Evolutionary conservation across 2,797 vertebrate species (phyloP), one percentile per base, ranked within the genome.

Genomic region (Spinus pinus): DNA sequence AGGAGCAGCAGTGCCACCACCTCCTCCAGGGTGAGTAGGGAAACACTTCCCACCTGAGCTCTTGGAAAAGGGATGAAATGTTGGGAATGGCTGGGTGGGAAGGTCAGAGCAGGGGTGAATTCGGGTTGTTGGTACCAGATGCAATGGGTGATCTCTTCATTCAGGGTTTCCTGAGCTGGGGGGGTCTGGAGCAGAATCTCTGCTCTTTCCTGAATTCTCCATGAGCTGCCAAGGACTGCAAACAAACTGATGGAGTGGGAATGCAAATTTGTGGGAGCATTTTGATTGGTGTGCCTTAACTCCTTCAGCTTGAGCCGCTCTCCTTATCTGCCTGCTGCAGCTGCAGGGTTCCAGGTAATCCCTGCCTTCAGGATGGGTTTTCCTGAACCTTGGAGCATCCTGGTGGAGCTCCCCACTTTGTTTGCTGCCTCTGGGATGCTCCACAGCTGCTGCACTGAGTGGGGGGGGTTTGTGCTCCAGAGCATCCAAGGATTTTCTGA

Each of bases 21-120:
- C 88, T 92, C 95, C 88, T 88, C 24, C 92, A 46, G 90, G 98
- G 98, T 98, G 95, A 98, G 98, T 96, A 69, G 27, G n/a, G 77
- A 10, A 81, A 66, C 81, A 69, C 50, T 58, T 37, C 71, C 86
- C 41, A 14, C 31, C 41, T 28, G 49, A 86, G 35, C 2, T 37
- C 84, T 50, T 82, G 79, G 78, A 31, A 54, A 94, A 86, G 2
- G 75, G 33, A 21, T 56, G 20, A 5, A 33, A 24, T 54, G 2
- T n/a, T 80, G 84, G 91, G 14, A n/a, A 51, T 12, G 80, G 81
- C 42, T 71, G 7, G n/a, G 33, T 67, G 14, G 49, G 66, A 82
- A 42, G 44, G 39, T 46, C 28, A 22, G 54, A 61, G 18, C 2
- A 1, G 62, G 42, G 31, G 46, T 12, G 79, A 12, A 49, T 31